Evolutionary conservation across 2,797 vertebrate species (phyloP), one percentile per base, ranked within the genome.

Genomic region (Salmo trutta): DNA sequence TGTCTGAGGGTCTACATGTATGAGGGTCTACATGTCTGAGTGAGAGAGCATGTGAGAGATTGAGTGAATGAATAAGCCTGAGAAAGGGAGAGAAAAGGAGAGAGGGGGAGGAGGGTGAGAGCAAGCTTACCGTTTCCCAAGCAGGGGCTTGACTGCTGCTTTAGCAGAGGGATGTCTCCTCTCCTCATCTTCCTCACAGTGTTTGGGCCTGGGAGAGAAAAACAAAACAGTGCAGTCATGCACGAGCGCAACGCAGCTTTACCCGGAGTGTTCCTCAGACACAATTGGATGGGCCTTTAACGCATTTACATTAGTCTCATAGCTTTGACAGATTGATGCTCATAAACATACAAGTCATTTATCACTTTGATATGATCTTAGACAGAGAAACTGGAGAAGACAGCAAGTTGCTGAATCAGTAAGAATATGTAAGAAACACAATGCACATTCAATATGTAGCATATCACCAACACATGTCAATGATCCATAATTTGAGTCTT

Each of bases 111-210:
- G 54, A n/a, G 54, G 47, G 65, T 68, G 74, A 71, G 75, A 75
- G n/a, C 64, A 85, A 12, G 6, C 33, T 89, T 71, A 88, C 86
- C 88, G 66, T 85, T 87, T 86, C 86, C 85, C 74, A 89, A 78
- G 81, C 84, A 82, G 59, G 82, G 83, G 79, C 77, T 88, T 75
- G 86, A 89, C 75, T 83, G 80, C 81, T 89, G 88, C 79, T 88
- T 89, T 73, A 78, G 74, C 73, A 87, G 80, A 79, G 85, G 80
- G 3, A 66, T 71, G 75, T 86, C 82, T 67, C 83, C 79, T 87
- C 79, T 82, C 81, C 83, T 90, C 84, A 88, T 90, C 52, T 82
- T 84, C 81, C 82, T 52, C 19, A 47, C 41, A 64, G 72, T 47
- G 62, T 73, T 14, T 27, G 27, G 52, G 53, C 56, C 75, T 47